Evolutionary conservation across 2,113 vertebrate genomes (phyloP).

Genomic region (Mormyrus lacerda): DNA sequence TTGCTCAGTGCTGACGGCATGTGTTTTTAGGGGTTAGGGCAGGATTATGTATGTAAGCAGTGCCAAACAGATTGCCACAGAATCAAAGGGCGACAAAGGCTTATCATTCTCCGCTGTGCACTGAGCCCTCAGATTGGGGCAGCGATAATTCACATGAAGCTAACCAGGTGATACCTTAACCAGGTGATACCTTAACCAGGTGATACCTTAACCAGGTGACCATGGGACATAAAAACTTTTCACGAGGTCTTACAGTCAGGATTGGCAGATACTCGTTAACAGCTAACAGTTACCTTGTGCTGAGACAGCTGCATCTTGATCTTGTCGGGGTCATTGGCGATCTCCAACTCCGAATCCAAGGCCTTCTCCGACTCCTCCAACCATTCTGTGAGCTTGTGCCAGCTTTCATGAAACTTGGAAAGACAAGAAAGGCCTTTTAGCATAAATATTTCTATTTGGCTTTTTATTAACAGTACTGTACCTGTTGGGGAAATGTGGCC

Average conservation of each 20-base stretch:
- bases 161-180: neutral
- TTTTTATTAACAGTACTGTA: neutral
- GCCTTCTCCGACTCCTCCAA: slow-evolving; percentile 85
- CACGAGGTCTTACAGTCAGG: neutral
- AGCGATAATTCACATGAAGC: neutral
- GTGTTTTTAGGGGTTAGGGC: slow-evolving; percentile 43
- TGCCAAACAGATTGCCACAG: neutral
- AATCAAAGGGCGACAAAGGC: neutral
- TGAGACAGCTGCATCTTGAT: slow-evolving; percentile 86
- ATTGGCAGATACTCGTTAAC: neutral
- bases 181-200: neutral
- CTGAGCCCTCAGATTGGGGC: neutral
- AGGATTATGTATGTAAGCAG: neutral
- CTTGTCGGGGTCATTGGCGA: slow-evolving; percentile 95
- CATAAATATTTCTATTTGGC: neutral
- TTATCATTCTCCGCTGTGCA: neutral
- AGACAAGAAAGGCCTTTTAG: slow-evolving; percentile 29
- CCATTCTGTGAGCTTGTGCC: slow-evolving; percentile 95
- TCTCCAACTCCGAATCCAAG: slow-evolving; percentile 91
- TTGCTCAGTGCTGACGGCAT: slow-evolving; percentile 26
- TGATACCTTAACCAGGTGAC: neutral
- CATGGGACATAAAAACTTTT: neutral
- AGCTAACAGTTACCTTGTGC: slow-evolving; percentile 74
- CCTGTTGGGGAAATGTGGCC: neutral
- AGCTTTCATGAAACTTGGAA: slow-evolving; percentile 86